Evolutionary conservation across 2,888 invertebrate genomes (phyloP).

Genomic region (Onthophagus sagittarius): DNA sequence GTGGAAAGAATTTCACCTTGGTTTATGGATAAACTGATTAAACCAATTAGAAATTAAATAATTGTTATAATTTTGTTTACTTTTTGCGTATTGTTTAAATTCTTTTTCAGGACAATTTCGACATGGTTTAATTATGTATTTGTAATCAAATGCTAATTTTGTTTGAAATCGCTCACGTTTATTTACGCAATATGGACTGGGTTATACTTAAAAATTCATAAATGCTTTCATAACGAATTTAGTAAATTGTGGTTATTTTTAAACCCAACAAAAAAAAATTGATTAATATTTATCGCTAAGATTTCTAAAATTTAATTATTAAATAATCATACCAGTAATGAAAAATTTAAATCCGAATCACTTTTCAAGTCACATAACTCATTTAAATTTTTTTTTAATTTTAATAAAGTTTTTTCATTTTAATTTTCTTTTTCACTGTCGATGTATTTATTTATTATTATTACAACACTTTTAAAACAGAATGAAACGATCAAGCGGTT

Average conservation of each 20-base stretch:
- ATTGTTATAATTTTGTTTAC: not conserved
- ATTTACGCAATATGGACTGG: not conserved
- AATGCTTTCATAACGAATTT: not conserved
- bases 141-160: not conserved
- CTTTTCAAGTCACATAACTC: no score
- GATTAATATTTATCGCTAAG: no score
- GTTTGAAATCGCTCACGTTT: not conserved
- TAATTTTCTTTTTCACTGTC: no score
- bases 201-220: not conserved
- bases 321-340: no score
- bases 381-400: no score
- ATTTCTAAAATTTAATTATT: no score
- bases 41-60: no score
- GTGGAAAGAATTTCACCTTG: not conserved
- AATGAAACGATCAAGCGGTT: no score
- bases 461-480: no score
- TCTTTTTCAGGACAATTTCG: not conserved
- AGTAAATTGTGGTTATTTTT: not conserved
- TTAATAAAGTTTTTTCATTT: no score
- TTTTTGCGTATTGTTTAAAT: not conserved
- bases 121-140: not conserved
- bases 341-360: no score
- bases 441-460: no score
- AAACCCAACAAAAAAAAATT: not conserved
- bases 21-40: not conserved